Base-by-base conservation (phyloP, 1,140 invertebrate species). In the Musca vetustissima region DNA sequence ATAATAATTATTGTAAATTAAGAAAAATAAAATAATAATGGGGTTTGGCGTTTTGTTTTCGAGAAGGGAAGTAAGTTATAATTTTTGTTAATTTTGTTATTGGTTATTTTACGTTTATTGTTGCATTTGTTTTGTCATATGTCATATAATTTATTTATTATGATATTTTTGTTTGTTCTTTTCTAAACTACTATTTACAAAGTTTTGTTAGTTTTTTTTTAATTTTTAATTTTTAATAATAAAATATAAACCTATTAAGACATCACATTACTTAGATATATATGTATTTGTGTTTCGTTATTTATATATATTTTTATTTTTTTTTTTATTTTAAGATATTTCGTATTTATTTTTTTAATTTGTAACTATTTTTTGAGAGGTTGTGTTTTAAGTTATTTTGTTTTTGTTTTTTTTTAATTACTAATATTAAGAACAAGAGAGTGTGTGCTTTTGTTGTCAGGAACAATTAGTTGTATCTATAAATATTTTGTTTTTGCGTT, bases 131-230 rank as follows among this genome's bases (percentile, higher is more conserved):
- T n/a, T 49, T 52, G 17, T 22, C 21, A 52, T 52, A 19, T 6
- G 17, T 52, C 36, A 52, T 19, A 21, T 19, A 52, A 49, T n/a
- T 52, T 19, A 52, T 52, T 52, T 43, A 52, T 52, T 19, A 21
- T 52, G 21, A 21, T 19, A 21, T 19, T 8, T 19, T 52, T 52
- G 19, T 19, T 21, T 19, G 1, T 19, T 52, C 13, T 52, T 19
- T 52, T 32, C 55, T 61, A 61, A 61, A 61, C 57, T 61, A 61
- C n/a, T 61, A 61, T 61, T 61, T 61, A 61, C 57, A 61, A 25
- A 21, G 49, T 21, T 52, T 52, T n/a, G n/a, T n/a, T n/a, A n/a
- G 21, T 19, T 19, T 21, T n/a, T 52, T 19, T 52, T 52, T 19
- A 9, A 21, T 32, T 59, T 28, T 28, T 61, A 17, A 19, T 43